These are phyloP conservation scores for Raja brachyura DNA, from an alignment of 2,113 vertebrate species.

Conservation along the genomic window DNA sequence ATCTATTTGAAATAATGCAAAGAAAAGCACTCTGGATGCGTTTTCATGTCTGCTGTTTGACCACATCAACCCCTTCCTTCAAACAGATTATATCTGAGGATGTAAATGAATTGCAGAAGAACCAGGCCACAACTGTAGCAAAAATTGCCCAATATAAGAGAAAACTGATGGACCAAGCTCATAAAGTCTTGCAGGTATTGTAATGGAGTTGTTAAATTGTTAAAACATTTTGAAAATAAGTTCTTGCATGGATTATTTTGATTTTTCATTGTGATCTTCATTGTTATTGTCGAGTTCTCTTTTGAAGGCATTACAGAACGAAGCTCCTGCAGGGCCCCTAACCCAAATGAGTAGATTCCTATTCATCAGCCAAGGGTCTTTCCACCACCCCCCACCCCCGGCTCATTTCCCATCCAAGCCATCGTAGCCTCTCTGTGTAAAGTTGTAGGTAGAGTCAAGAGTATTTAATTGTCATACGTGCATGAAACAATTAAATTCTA, in stretches of 20 bases:
- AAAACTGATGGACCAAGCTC: slow-evolving; percentile 93
- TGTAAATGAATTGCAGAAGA: slow-evolving; percentile 93
- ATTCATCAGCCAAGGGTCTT: not conserved
- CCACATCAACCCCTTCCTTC: not conserved
- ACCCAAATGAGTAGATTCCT: not conserved
- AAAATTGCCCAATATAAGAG: slow-evolving; percentile 96
- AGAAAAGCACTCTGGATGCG: not conserved
- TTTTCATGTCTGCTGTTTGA: too few relatives aligned
- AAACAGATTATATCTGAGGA: slow-evolving; percentile 89
- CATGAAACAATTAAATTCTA: too few relatives aligned
- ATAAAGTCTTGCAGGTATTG: slow-evolving; percentile 84
- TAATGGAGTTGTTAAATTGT: not conserved
- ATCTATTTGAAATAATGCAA: not conserved
- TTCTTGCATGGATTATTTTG: not conserved
- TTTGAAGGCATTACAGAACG: not conserved
- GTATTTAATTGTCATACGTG: too few relatives aligned
- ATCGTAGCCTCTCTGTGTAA: not conserved
- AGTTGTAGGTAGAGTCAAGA: not conserved
- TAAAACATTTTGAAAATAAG: not conserved
- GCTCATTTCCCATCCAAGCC: not conserved
- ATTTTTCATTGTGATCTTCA: not conserved
- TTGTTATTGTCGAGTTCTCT: not conserved
- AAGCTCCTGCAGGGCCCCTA: not conserved
- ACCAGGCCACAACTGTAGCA: slow-evolving; percentile 88
- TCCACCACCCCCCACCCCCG: too few relatives aligned